phyloP scores from a whole-genome alignment of 2,888 invertebrate genomes.

The Mystacides longicornis region DNA sequence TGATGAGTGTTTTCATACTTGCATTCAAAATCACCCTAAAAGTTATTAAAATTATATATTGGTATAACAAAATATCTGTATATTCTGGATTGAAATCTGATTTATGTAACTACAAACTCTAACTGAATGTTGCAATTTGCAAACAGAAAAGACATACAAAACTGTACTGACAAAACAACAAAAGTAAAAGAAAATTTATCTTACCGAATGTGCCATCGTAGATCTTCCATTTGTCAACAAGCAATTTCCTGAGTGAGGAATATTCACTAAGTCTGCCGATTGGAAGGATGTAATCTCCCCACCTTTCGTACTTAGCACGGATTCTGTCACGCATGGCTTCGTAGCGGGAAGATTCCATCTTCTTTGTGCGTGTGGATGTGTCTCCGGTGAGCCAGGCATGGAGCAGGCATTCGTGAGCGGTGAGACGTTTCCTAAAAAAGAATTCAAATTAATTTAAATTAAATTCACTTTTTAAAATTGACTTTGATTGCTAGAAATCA shows the following conservation, averaged over 20 bases:
- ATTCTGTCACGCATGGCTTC: constrained; percentile 82
- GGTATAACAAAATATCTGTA: too few relatives aligned
- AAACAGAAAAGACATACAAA: too few relatives aligned
- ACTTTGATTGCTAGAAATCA: not conserved
- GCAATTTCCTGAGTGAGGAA: constrained; percentile 89
- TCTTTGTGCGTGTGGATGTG: constrained; percentile 63
- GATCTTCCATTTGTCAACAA: constrained; percentile 94
- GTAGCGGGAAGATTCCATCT: constrained; percentile 80
- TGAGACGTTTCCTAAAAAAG: constrained; percentile 80
- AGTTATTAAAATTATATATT: too few relatives aligned
- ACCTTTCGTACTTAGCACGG: constrained; percentile 71
- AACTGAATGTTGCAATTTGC: too few relatives aligned
- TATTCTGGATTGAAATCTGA: too few relatives aligned
- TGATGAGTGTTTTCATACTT: too few relatives aligned
- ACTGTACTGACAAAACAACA: too few relatives aligned
- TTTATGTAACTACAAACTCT: too few relatives aligned
- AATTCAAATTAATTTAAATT: not conserved
- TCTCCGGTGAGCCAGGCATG: constrained; percentile 95
- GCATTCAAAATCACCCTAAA: too few relatives aligned
- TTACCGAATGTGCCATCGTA: constrained; percentile 91
- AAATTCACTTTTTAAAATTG: not conserved
- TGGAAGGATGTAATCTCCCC: constrained; percentile 81
- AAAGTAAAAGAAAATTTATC: constrained; percentile 27
- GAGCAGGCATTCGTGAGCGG: constrained; percentile 92
- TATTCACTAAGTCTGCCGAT: constrained; percentile 97